Evolutionary conservation across 1,140 invertebrate species (phyloP).

Genomic region (Holcopasites calliopsidis): DNA sequence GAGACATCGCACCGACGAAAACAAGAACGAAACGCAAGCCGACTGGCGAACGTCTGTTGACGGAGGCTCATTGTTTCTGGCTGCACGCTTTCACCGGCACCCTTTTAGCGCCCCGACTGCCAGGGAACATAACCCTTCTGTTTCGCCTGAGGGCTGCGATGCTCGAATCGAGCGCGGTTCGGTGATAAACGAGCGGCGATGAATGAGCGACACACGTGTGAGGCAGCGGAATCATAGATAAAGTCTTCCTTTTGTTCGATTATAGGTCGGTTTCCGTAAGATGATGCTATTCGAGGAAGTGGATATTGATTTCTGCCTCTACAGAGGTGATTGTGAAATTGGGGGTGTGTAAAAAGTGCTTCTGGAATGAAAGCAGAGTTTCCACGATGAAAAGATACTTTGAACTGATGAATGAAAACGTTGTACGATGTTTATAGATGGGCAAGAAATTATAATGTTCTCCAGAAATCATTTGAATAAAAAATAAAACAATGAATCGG

Average conservation of each 20-base stretch:
- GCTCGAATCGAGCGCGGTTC: not conserved
- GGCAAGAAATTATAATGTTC: too few species aligned
- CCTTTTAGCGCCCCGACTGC: not conserved
- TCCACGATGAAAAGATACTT: too few species aligned
- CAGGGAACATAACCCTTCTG: not conserved
- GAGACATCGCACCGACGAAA: not conserved
- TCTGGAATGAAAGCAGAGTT: too few species aligned
- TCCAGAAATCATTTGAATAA: too few species aligned
- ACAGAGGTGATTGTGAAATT: too few species aligned
- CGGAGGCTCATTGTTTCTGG: constrained; percentile 1
- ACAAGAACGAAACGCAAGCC: not conserved
- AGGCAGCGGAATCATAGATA: too few species aligned
- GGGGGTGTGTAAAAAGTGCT: too few species aligned
- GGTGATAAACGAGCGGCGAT: not conserved
- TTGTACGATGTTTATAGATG: too few species aligned
- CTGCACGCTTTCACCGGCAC: not conserved
- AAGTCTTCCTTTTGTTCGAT: not conserved
- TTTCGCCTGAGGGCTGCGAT: not conserved
- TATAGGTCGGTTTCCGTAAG: not conserved
- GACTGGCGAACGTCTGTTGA: not conserved
- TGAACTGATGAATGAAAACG: too few species aligned
- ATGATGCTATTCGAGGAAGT: not conserved
- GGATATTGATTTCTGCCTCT: not conserved
- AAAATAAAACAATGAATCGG: too few species aligned
- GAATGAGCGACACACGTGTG: not conserved